Base-by-base conservation (phyloP, 2,888 invertebrate genomes). In the Toxonevra muliebris region DNA sequence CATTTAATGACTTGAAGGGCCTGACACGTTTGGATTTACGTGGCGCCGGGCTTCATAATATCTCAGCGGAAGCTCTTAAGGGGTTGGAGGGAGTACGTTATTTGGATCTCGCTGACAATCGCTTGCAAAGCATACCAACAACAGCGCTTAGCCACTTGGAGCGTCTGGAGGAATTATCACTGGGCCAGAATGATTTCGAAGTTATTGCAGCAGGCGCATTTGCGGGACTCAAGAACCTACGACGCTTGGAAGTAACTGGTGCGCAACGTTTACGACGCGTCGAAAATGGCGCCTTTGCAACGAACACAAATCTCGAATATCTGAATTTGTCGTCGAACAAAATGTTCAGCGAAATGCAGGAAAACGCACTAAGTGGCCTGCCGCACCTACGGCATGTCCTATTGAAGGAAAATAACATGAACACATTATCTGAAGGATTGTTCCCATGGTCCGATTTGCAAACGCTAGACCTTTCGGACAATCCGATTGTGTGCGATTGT, bases 111-210 rank as follows among this genome's bases (percentile, higher is more conserved):
- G 90, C 91, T n/a, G 94, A 93, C 74, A 95, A 95, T 85, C 89
- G 91, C 75, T 85, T 95, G 69, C 87, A 88, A 61, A 87, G 87
- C 62, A 90, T 95, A 57, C 95, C 95, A 4, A 94, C 94, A 0
- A 87, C 88, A 19, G 93, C 94, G 72, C 80, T 95, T 48, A 89
- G 91, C 5, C 87, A 89, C 61, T 86, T 95, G 65, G 87, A 88
- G 8, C 89, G 94, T 57, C 85, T 95, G 68, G 95, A 95, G 82
- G 92, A 94, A 75, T 86, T 95, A 59, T 90, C 90, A 43, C 88
- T 95, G 68, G 95, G 95, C 0, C 94, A 94, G 81, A 95, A 95
- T 80, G 92, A 92, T 72, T 94, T 94, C 78, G 86, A 89, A 52
- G 86, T 87, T 0, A 84, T 95, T 61, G 89, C 90, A 76, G 88